Base-by-base conservation (phyloP, 2,113 vertebrate genomes). In the Mustela lutreola region DNA sequence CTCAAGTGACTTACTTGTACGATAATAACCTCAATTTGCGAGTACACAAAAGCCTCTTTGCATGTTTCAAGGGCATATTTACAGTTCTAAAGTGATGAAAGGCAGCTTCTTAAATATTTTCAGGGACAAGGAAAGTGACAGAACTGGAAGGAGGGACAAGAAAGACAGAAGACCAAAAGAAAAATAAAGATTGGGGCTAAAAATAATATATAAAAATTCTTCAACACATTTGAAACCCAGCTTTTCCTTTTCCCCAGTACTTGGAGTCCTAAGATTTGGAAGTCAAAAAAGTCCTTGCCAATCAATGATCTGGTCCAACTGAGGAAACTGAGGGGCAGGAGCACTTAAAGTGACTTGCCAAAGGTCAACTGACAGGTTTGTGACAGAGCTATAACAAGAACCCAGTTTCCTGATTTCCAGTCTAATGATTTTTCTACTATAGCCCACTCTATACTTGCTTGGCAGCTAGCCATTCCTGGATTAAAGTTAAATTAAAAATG, bases 1-100 rank as follows among this genome's bases (percentile, higher is more conserved):
- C 98, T 98, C 97, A 95, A 98, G 92, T 98, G 97, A 99, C 98
- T 76, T 96, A 11, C 97, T 78, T 98, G 98, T 96, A 97, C 97
- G 96, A 95, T 97, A 98, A 70, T 98, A 98, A 98, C 98, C 98
- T 98, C 4, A 0, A 60, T 95, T 97, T 98, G 98, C 98, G 98
- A 98, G 98, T 97, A 98, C 95, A 98, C 98, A 89, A 98, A 98
- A 98, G 97, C 97, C 97, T 96, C 92, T 98, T 97, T 97, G 98
- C 98, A 96, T 98, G 95, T 92, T 96, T 96, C 96, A 97, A 88
- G 87, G 98, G 75, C 92, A 97, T 98, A 97, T 98, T 98, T 98
- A 98, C 92, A 94, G 1, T 70, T 5, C 4, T 92, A 85, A 97
- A 89, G 97, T 96, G 98, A 95, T 87, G 96, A 98, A 98, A 98